Percentiles rank a stretch among this genome's conserved stretches.
phyloP scores from a whole-genome alignment of 2,113 vertebrate genomes.

The Polypterus bichir region DNA sequence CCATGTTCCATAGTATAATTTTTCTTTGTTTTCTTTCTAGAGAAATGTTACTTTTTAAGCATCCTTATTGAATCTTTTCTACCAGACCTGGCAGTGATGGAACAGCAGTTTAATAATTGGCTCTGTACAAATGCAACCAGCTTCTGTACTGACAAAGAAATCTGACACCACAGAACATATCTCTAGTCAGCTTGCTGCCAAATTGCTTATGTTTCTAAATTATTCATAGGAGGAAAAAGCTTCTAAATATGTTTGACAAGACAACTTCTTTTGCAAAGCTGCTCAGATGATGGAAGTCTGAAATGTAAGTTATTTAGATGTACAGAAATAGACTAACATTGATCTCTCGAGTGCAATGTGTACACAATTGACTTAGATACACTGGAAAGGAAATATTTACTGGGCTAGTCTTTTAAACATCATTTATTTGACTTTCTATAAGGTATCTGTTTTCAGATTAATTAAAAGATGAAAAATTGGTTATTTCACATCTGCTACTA shows the following conservation, averaged over 20 bases:
- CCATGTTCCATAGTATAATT: too few species aligned
- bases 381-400: too few species aligned
- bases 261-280: slow-evolving; percentile 32
- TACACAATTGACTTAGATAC: too few species aligned
- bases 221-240: slow-evolving; percentile 28
- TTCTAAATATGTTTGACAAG: slow-evolving; percentile 28
- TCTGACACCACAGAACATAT: slow-evolving; percentile 9
- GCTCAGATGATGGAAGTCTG: slow-evolving; percentile 34
- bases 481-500: too few species aligned
- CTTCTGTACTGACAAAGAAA: background rate
- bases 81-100: background rate
- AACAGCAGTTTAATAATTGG: background rate
- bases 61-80: too few species aligned
- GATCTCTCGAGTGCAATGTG: too few species aligned
- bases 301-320: slow-evolving; percentile 23
- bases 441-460: too few species aligned
- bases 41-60: too few species aligned
- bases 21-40: too few species aligned
- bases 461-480: too few species aligned
- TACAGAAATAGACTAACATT: background rate
- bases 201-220: slow-evolving; percentile 36
- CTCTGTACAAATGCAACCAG: background rate
- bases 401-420: too few species aligned
- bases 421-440: too few species aligned
- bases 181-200: slow-evolving; percentile 23